Evolutionary conservation across 2,888 invertebrate species (phyloP), one percentile per base, ranked within the genome.

Genomic region (Leuctra nigra): DNA sequence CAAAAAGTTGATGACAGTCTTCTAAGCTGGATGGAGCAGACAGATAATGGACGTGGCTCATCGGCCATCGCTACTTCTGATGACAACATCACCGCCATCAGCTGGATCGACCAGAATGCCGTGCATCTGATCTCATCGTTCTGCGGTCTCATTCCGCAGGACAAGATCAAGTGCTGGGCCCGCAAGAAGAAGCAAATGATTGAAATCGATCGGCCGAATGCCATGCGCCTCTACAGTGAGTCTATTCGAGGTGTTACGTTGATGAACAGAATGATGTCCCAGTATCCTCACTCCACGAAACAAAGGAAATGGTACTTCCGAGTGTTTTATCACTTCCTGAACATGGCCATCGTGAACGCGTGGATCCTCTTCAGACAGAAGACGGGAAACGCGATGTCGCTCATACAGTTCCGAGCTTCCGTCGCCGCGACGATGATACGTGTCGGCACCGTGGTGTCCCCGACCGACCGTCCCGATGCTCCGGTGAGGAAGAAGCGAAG

Each of bases 251-350:
- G 57, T 1, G 57, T 60, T 24, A 57, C 59, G 44, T 36, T 59
- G 6, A 57, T 44, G 58, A 54, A 59, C 36, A 24, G 58, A n/a
- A 55, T 61, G 55, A 58, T 61, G 20, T 57, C 57, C 7, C 55
- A 60, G 18, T 61, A 58, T 50, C 59, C 61, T 9, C 59, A 61
- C 23, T 55, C 25, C 14, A 54, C 54, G 6, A 60, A 61, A 47
- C 53, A 44, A 39, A 60, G 57, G 33, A 39, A 46, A 48, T 61
- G 58, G 47, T 60, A 61, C 33, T 35, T 57, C n/a, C 33, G 57
- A 33, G 50, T 59, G 35, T 57, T 59, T 50, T 59, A 57, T 33
- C 61, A 61, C 29, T 44, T 61, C n/a, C 23, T 60, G 24, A 58
- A 60, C 33, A 55, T 58, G 46, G 23, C 46, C 7, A 22, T 61